Evolutionary conservation across 2,888 invertebrate genomes (phyloP).

Genomic region (Apotomis betuletana): DNA sequence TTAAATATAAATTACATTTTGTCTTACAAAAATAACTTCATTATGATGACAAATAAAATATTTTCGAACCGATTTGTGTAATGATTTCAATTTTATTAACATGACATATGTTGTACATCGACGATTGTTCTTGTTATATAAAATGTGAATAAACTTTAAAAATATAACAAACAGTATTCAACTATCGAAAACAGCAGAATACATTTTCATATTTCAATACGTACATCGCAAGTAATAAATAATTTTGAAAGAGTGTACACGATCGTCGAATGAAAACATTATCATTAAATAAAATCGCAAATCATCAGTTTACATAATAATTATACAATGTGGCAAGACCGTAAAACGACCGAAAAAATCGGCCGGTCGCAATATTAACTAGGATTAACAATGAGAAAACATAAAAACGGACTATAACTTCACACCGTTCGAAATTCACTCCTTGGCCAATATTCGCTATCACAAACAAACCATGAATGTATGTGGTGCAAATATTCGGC

Average conservation of each 20-base stretch:
- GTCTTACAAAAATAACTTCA: slow-evolving; percentile 35
- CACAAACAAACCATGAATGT: neutral
- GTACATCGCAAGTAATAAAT: too few relatives aligned
- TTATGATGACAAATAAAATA: slow-evolving; percentile 22
- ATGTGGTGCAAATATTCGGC: neutral
- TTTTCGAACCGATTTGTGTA: slow-evolving; percentile 9
- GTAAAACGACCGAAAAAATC: slow-evolving; percentile 9
- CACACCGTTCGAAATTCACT: slow-evolving; percentile 10
- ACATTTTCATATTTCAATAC: too few relatives aligned
- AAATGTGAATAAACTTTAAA: neutral
- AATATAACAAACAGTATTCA: neutral
- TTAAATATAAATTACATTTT: slow-evolving; percentile 39
- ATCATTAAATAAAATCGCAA: slow-evolving; percentile 3
- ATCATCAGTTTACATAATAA: slow-evolving; percentile 6
- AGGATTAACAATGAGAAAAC: slow-evolving; percentile 2
- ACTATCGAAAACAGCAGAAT: neutral
- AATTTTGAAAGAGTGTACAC: neutral
- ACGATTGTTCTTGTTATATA: slow-evolving; percentile 1
- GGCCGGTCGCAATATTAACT: slow-evolving; percentile 8
- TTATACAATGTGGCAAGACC: slow-evolving; percentile 32
- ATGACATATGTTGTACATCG: slow-evolving; percentile 13
- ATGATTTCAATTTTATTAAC: neutral
- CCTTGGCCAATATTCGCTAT: neutral
- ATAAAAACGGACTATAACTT: slow-evolving; percentile 16
- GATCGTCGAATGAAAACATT: slow-evolving; percentile 16